Base-by-base conservation (phyloP, 2,888 invertebrate genomes). In the Xestia rhomboidea region DNA sequence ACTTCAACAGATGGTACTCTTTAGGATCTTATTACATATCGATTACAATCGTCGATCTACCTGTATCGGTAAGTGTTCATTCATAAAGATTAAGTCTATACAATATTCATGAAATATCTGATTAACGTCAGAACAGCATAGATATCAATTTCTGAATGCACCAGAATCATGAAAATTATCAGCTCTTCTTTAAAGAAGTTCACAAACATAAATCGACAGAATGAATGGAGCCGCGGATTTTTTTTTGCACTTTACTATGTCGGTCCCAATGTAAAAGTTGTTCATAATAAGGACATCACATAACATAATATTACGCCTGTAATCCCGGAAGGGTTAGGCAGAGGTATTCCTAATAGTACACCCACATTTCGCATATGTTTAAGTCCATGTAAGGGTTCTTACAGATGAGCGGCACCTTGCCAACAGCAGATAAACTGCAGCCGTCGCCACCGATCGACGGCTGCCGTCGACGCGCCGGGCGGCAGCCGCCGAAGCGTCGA, bases 1-100 rank as follows among this genome's bases (percentile, higher is more conserved):
- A 98, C 90, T 99, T 99, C 92, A 99, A 99, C 92, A 97, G 98
- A 93, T 99, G 98, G 98, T 99, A 99, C 92, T 98, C 98, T 0
- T 93, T 99, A 72, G 98, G 98, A 88, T 98, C 98, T 71, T 99
- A 98, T 91, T 99, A 98, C 92, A 95, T 97, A 57, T 97, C 98
- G 0, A 97, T 98, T 38, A 98, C 98, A 0, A 86, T 98, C 18
- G 97, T 98, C 51, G 98, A 98, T 91, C 95, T 98, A 79, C 98
- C 98, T 5, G 97, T 98, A 81, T 98, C 98, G 87, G 98, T 98
- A 95, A 97, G 97, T 95, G 49, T 5, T 8, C 15, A 41, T 63
- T 1, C 24, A 62, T 49, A 18, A 21, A 24, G 0, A 24, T 57
- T 54, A 24, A 64, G 18, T 46, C 46, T 6, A 7, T 49, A 27